These are phyloP conservation scores for Aix galericulata DNA, from an alignment of 2,113 vertebrate species.

Conservation along the genomic window DNA sequence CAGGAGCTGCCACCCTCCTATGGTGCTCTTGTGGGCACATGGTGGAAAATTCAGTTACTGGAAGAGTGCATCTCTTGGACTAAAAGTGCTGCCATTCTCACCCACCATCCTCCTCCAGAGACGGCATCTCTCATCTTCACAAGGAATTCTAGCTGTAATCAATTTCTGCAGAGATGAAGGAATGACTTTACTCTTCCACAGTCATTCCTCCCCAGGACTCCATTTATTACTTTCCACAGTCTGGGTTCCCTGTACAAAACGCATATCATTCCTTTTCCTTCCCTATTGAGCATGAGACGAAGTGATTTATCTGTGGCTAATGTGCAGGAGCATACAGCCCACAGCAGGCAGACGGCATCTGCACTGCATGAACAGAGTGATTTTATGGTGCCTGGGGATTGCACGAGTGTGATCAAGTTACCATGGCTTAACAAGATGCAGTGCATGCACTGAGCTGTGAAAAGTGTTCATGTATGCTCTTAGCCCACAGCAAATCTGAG, in stretches of 20 bases:
- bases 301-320: neutral
- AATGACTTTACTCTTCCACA: neutral
- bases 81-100: neutral
- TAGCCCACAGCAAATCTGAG: neutral
- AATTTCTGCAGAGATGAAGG: neutral
- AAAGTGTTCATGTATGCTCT: neutral
- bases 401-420: neutral
- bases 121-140: rapidly evolving
- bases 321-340: neutral
- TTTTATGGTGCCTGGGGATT: neutral
- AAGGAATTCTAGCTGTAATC: neutral
- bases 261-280: neutral
- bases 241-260: neutral
- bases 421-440: neutral
- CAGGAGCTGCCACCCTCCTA: neutral
- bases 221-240: neutral
- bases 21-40: rapidly evolving
- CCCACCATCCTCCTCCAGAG: neutral
- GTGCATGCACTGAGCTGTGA: neutral
- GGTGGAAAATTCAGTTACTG: neutral
- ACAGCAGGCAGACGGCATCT: neutral
- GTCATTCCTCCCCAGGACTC: neutral
- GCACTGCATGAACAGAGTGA: neutral
- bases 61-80: neutral
- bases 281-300: neutral